phyloP scores from a whole-genome alignment of 2,888 invertebrate genomes.

The Cryptus armator region DNA sequence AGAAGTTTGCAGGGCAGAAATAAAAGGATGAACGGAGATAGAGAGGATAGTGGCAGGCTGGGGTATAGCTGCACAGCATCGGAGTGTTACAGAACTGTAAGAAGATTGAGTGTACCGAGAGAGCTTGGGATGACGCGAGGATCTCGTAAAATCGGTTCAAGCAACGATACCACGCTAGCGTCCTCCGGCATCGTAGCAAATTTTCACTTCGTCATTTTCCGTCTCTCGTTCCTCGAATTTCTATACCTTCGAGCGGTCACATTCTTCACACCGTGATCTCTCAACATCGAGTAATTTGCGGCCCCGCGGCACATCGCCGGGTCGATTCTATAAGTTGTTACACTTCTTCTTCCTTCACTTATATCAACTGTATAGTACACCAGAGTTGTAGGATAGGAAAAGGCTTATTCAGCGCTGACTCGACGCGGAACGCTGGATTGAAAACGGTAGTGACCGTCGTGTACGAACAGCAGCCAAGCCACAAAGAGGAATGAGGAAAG shows the following conservation, averaged over 20 bases:
- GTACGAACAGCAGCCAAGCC: constrained; percentile 13
- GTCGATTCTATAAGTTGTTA: constrained; percentile 43
- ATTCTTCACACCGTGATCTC: constrained; percentile 48
- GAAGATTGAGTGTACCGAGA: constrained; percentile 53
- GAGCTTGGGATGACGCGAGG: constrained; percentile 25
- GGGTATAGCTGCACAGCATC: background rate
- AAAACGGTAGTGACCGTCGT: constrained; percentile 61
- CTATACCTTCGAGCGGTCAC: constrained; percentile 19
- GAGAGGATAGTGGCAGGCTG: constrained; percentile 23
- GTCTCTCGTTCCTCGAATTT: constrained; percentile 42
- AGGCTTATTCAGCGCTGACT: constrained; percentile 36
- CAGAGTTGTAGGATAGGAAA: constrained; percentile 3
- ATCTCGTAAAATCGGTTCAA: constrained; percentile 52
- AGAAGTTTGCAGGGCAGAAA: constrained; percentile 62
- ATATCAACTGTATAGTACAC: constrained; percentile 4
- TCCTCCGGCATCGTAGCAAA: constrained; percentile 22
- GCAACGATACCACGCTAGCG: constrained; percentile 33
- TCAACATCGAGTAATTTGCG: constrained; percentile 47
- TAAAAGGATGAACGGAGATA: constrained; percentile 49
- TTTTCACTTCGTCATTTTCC: constrained; percentile 38
- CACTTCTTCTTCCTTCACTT: constrained; percentile 44
- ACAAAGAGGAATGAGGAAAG: constrained; percentile 35
- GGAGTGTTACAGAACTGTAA: constrained; percentile 49
- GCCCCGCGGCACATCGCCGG: constrained; percentile 23
- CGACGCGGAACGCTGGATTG: constrained; percentile 13